A percentile compares a stretch with the other conserved stretches of the same genome.
phyloP scores from a whole-genome alignment of 1,140 invertebrate species.

The Meloidogyne hapla region DNA sequence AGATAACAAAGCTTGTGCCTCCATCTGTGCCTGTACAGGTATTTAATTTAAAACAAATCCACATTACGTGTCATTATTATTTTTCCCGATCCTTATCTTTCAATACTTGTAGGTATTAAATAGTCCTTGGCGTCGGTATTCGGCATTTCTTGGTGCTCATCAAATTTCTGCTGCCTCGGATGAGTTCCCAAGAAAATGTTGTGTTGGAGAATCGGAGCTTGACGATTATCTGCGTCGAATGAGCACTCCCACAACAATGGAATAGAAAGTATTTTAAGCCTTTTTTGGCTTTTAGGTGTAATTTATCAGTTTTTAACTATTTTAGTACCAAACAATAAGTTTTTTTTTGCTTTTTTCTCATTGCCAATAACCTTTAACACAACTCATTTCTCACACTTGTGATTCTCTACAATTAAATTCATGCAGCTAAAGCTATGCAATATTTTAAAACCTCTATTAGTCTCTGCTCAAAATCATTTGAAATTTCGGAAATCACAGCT shows the following conservation, averaged over 20 bases:
- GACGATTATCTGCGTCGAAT: conserved; percentile 43
- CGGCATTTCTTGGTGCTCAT: conserved; percentile 70
- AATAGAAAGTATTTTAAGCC: neutral
- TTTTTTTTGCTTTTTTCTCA: neutral
- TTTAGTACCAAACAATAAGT: neutral
- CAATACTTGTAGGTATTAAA: conserved; percentile 44
- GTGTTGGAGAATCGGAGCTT: conserved; percentile 48
- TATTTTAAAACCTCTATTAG: neutral
- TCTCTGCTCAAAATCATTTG: neutral
- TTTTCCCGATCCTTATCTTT: neutral
- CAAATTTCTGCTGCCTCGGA: conserved; percentile 67
- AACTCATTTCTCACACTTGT: neutral
- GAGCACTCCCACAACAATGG: neutral
- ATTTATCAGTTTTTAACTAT: neutral
- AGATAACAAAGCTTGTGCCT: conserved; percentile 64
- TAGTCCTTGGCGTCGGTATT: conserved; percentile 65
- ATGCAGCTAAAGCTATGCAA: neutral
- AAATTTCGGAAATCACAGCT: no score
- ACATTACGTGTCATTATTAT: neutral
- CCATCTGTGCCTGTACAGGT: conserved; percentile 71
- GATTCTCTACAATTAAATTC: neutral
- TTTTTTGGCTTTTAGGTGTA: neutral
- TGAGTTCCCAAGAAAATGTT: conserved; percentile 67
- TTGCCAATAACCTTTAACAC: neutral
- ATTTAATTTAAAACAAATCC: neutral